Conservation (phyloP, 2,797 vertebrate species). For the Acomys russatus region DNA sequence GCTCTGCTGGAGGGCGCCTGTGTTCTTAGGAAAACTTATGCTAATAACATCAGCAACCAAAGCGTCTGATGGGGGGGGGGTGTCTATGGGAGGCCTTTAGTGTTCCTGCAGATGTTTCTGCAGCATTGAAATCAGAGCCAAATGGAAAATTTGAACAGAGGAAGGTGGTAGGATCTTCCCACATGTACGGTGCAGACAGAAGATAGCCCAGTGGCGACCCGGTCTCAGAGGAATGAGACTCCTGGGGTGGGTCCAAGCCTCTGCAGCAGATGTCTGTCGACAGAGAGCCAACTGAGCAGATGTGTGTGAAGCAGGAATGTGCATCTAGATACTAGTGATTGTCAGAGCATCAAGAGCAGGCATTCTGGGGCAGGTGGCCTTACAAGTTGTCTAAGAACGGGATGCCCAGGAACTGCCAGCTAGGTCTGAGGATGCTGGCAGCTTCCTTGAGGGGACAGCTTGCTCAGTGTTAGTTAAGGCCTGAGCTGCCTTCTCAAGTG, state of each 20-base stretch:
- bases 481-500: not conserved
- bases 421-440: not conserved
- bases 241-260: rapidly evolving
- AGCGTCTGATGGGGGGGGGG: not conserved
- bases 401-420: not conserved
- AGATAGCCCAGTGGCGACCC: rapidly evolving
- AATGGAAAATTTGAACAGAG: rapidly evolving
- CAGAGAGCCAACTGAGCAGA: rapidly evolving
- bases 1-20: too few relatives aligned
- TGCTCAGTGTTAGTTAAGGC: not conserved
- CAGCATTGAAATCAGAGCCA: not conserved
- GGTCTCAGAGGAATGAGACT: not conserved
- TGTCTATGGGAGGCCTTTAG: not conserved
- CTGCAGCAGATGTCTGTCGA: rapidly evolving
- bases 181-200: rapidly evolving
- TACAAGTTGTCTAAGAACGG: not conserved
- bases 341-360: rapidly evolving
- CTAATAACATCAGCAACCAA: rapidly evolving
- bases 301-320: rapidly evolving
- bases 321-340: rapidly evolving
- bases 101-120: rapidly evolving
- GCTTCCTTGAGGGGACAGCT: not conserved
- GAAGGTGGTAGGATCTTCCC: not conserved
- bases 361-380: not conserved
- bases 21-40: not conserved